Evolutionary conservation across 2,113 vertebrate genomes (phyloP), one percentile per base, ranked within the genome.

Genomic region (Takifugu bimaculatus): DNA sequence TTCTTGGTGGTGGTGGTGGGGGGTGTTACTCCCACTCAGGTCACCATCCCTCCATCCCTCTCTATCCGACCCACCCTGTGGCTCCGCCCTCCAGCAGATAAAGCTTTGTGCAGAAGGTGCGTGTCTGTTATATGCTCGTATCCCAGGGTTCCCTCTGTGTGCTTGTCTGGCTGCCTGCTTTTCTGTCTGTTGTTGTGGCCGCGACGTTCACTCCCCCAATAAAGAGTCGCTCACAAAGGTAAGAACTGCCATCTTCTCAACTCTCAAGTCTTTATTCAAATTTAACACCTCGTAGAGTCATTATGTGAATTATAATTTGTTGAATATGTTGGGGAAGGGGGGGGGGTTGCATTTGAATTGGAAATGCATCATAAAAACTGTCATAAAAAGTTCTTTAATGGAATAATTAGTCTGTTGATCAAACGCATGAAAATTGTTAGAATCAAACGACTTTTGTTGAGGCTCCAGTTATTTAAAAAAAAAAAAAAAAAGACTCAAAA

Each of bases 81-180:
- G 73, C 87, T 83, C 85, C 87, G 61, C 85, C 87, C 81, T 73
- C 67, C 62, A 83, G 71, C 63, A 80, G 78, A 87, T 88, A 88
- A 85, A 83, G 73, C 72, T 63, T 62, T 53, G 77, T 77, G 71
- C 70, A 71, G 63, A 82, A 85, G 83, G 78, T 84, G 85, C 67
- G 63, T n/a, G 14, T 71, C 72, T 74, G 60, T 75, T 77, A 83
- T 80, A 70, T 78, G 72, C 82, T 73, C 74, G 69, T 69, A 57
- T 77, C 60, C 66, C 72, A 74, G 75, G 68, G 74, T 80, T 68
- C 57, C 56, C 55, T 79, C 59, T 64, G 66, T 52, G 64, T 66
- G 57, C 49, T 70, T 70, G 68, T 81, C 68, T 73, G 70, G 72
- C 72, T 45, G 65, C 60, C 73, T 52, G 59, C 58, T 58, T n/a